Conservation (phyloP, 2,888 invertebrate species). For the Spisula subtruncata region DNA sequence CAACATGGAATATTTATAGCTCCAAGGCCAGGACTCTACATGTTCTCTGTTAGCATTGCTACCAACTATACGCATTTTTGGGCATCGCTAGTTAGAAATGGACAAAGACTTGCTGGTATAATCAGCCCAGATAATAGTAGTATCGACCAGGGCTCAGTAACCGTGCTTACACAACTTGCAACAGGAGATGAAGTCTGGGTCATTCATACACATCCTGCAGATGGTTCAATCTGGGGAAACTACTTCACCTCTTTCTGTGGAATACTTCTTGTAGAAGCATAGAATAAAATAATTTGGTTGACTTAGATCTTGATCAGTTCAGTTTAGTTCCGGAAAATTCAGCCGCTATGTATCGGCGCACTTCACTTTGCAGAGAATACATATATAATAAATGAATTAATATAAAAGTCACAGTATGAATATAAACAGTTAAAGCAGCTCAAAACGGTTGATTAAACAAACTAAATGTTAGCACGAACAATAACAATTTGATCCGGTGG, state of each 20-base stretch:
- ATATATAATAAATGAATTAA: too few relatives aligned
- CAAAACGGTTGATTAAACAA: too few relatives aligned
- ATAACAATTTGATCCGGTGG: too few relatives aligned
- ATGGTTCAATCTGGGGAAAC: conserved; percentile 27
- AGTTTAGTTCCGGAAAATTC: too few relatives aligned
- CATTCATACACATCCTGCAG: conserved; percentile 8
- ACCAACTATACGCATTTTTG: neutral
- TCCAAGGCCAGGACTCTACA: conserved; percentile 31
- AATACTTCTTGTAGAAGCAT: conserved; percentile 19
- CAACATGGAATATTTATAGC: conserved; percentile 41
- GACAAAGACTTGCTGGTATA: neutral
- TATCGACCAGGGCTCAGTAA: conserved; percentile 26
- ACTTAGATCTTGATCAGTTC: too few relatives aligned
- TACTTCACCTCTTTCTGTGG: conserved; percentile 4
- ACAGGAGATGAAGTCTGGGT: conserved; percentile 40
- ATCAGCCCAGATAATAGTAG: neutral
- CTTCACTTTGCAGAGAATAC: too few relatives aligned
- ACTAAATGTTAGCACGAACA: too few relatives aligned
- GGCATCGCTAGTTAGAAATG: neutral
- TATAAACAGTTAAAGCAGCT: too few relatives aligned
- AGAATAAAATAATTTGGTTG: neutral
- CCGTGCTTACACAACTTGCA: conserved; percentile 11
- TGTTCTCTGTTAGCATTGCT: conserved; percentile 15
- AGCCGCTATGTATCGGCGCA: too few relatives aligned
- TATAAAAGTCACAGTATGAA: too few relatives aligned